Evolutionary conservation across 2,113 vertebrate species (phyloP), one percentile per base, ranked within the genome.

Genomic region (Bos taurus): DNA sequence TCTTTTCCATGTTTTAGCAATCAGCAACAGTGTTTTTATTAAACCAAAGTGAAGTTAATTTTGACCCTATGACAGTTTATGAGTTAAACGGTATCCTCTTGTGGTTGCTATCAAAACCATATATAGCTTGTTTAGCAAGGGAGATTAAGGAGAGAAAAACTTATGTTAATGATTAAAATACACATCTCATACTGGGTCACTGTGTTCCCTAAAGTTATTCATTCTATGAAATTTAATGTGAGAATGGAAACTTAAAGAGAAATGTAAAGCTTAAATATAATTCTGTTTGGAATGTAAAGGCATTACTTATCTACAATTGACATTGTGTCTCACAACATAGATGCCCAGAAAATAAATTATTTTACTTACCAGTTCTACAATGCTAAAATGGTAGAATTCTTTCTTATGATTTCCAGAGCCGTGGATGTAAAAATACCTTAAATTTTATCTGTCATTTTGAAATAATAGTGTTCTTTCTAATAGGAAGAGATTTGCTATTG

Each of bases 81-180:
- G 14, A 57, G 7, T 77, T 94, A 88, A 95, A 96, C 54, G 94
- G 59, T 74, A 87, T 40, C 5, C 28, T 95, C 28, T 95, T 85
- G 19, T 26, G 7, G 2, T 64, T 96, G 13, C 25, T 88, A 60
- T 88, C 26, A 97, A 93, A 91, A 74, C 17, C 33, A 93, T 81
- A 28, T 46, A 33, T 23, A 91, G 17, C 19, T 86, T 91, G 3
- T 59, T 95, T 89, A 93, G 7, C 30, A 74, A 62, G 28, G 17
- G 16, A 59, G 1, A 4, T 74, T 97, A 97, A 52, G 91, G 77
- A 96, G 16, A 46, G 23, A 14, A 78, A 87, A 94, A 62, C 25
- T 92, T 94, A 91, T 28, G 50, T 78, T 60, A 90, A 87, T 96
- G 40, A 96, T 97, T 96, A 95, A 95, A 97, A 82, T 91, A 82